Evolutionary conservation across 2,888 invertebrate species (phyloP).

Genomic region (Acanthoscelides obtectus): DNA sequence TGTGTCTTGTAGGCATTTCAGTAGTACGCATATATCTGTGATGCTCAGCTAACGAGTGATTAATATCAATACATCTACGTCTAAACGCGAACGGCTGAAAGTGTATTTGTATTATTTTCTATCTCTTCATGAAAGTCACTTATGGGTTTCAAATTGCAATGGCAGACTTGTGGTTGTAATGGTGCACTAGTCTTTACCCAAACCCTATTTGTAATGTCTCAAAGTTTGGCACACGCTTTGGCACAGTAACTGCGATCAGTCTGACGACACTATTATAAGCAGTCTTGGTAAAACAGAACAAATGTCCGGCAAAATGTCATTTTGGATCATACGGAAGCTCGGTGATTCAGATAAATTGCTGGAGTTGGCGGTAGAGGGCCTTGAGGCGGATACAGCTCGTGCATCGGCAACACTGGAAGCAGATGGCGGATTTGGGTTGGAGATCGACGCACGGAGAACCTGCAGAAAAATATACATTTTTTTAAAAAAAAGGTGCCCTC

Average conservation of each 20-base stretch:
- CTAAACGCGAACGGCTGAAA: no score
- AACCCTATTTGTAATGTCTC: not conserved
- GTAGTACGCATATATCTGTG: no score
- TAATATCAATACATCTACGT: no score
- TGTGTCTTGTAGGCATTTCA: no score
- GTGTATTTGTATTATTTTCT: no score
- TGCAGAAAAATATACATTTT: no score
- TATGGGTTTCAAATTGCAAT: no score
- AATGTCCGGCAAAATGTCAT: not conserved
- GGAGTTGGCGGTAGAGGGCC: conserved; percentile 43
- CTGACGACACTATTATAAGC: not conserved
- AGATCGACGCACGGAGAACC: conserved; percentile 43
- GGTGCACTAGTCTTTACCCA: no score
- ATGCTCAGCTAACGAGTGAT: no score
- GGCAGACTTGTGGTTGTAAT: no score
- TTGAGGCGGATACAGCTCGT: conserved; percentile 45
- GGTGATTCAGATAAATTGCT: conserved; percentile 47
- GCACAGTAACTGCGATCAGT: not conserved
- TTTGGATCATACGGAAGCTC: conserved; percentile 45
- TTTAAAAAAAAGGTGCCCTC: no score
- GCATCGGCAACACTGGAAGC: conserved; percentile 46
- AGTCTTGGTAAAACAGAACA: not conserved
- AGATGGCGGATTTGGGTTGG: conserved; percentile 45
- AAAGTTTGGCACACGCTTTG: not conserved
- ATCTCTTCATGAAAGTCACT: no score